Evolutionary conservation across 2,888 invertebrate genomes (phyloP).

Genomic region (Metalampra italica): DNA sequence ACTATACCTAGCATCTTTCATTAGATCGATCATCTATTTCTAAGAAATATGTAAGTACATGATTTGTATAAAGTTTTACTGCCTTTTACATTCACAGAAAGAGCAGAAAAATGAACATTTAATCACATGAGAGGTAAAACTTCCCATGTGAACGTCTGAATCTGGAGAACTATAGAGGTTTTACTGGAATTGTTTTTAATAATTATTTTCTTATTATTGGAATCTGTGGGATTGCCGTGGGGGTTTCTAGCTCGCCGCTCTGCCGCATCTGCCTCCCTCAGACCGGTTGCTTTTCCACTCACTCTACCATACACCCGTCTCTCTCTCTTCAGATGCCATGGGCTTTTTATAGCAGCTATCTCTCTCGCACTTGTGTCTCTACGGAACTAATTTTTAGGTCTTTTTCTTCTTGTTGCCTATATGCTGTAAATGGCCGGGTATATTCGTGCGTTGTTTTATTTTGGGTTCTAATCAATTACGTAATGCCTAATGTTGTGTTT

Average conservation of each 20-base stretch:
- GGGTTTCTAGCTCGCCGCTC: constrained; percentile 52
- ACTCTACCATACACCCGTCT: constrained; percentile 39
- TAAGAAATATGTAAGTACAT: too few species aligned
- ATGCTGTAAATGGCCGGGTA: constrained; percentile 45
- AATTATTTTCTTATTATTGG: constrained; percentile 68
- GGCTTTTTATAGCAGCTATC: constrained; percentile 6
- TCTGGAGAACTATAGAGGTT: constrained; percentile 24
- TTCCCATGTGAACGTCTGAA: constrained; percentile 21
- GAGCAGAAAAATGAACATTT: too few species aligned
- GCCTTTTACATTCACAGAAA: too few species aligned
- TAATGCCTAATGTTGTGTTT: constrained; percentile 15
- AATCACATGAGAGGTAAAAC: not conserved
- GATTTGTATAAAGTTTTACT: too few species aligned
- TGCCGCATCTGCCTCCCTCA: constrained; percentile 61
- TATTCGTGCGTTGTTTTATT: constrained; percentile 40
- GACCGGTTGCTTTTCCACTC: constrained; percentile 70
- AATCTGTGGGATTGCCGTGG: constrained; percentile 61
- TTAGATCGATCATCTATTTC: too few species aligned
- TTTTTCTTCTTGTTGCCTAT: constrained; percentile 64
- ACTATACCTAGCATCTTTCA: too few species aligned
- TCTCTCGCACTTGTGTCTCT: constrained; percentile 34
- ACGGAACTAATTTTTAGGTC: constrained; percentile 67
- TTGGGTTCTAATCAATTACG: constrained; percentile 29
- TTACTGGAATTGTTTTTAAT: constrained; percentile 46
- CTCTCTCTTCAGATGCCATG: constrained; percentile 37